Evolutionary conservation across 2,888 invertebrate species (phyloP).

Genomic region (Pristionchus entomophagus): DNA sequence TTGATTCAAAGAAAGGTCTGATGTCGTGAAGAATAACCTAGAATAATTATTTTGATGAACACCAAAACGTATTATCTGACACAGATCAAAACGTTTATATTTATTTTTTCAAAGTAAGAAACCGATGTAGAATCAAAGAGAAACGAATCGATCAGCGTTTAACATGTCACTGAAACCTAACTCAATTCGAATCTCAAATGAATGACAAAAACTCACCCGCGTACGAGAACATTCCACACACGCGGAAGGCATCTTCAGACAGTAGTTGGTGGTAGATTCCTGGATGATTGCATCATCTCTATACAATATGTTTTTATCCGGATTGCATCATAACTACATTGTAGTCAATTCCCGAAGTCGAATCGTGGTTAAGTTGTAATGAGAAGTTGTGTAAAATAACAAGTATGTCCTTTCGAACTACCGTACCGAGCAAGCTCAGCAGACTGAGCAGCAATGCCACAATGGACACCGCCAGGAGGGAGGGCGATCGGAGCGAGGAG

Average conservation of each 20-base stretch:
- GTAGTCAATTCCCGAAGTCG: neutral
- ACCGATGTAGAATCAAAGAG: too few species aligned
- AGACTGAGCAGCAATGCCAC: neutral
- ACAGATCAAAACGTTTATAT: too few species aligned
- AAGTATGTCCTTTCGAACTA: neutral
- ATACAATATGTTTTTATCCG: neutral
- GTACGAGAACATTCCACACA: slow-evolving; percentile 63
- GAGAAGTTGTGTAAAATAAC: too few species aligned
- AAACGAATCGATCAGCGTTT: too few species aligned
- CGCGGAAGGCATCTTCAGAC: slow-evolving; percentile 58
- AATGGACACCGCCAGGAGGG: slow-evolving; percentile 1
- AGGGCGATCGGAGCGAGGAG: neutral
- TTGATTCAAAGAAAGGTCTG: too few species aligned
- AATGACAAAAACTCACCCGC: slow-evolving; percentile 56
- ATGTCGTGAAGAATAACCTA: too few species aligned
- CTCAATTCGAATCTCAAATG: too few species aligned
- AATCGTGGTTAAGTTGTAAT: neutral
- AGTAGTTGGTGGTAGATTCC: slow-evolving; percentile 69
- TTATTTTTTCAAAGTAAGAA: too few species aligned
- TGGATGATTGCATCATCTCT: neutral
- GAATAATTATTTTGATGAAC: too few species aligned
- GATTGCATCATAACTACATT: too few species aligned
- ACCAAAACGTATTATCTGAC: too few species aligned
- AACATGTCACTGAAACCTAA: too few species aligned
- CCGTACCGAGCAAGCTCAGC: slow-evolving; percentile 37